A percentile compares a stretch with the other conserved stretches of the same genome.
Conservation (phyloP, 2,797 vertebrate genomes). For the Margarornis squamiger region DNA sequence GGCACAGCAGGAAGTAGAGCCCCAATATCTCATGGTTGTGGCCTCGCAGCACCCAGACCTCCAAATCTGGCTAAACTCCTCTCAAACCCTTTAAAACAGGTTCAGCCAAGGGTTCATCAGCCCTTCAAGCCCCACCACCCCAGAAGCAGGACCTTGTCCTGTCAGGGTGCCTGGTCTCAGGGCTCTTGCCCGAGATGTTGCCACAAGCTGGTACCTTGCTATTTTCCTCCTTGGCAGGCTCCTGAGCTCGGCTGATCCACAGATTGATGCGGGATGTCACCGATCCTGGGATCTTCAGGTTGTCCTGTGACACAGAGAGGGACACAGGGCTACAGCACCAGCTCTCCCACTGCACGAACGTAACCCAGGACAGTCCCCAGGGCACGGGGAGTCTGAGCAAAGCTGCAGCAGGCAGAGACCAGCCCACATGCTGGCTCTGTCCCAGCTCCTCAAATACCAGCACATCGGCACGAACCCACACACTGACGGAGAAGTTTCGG, state of each 20-base stretch:
- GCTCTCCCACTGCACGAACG: neutral
- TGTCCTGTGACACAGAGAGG: conserved; percentile 75
- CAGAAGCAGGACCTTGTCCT: neutral
- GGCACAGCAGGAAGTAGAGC: neutral
- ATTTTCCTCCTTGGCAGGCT: conserved; percentile 56
- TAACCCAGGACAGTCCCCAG: neutral
- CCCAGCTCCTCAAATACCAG: neutral
- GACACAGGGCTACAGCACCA: neutral
- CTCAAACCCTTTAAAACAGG: neutral
- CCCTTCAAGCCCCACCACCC: neutral
- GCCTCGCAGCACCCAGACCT: neutral
- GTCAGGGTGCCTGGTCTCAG: neutral
- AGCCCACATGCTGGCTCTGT: neutral
- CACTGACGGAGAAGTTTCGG: neutral
- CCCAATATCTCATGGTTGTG: rapidly evolving
- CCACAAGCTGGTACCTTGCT: conserved; percentile 58
- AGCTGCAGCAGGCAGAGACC: neutral
- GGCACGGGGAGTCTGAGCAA: neutral
- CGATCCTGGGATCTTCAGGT: conserved; percentile 75
- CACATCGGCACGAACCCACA: neutral
- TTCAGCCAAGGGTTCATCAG: neutral
- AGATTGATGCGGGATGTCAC: conserved; percentile 86
- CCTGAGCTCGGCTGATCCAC: conserved; percentile 83
- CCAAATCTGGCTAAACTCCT: neutral
- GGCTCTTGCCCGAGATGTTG: rapidly evolving